A percentile compares a stretch with the other conserved stretches of the same genome.
phyloP scores from a whole-genome alignment of 2,888 invertebrate species.

The Hydriomena furcata region DNA sequence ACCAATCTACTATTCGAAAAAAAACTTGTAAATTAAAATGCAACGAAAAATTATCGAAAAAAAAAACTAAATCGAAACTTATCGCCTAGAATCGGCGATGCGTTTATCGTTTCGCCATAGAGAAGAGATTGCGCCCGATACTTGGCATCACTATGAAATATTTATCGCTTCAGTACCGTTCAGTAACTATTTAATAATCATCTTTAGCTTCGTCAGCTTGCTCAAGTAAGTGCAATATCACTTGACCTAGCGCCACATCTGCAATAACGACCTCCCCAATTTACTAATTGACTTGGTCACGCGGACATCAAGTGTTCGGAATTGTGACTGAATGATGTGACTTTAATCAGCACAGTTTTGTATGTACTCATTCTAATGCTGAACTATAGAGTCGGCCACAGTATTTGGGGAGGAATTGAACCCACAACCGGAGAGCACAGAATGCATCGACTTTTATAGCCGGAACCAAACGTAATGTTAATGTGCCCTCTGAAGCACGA shows the following conservation, averaged over 20 bases:
- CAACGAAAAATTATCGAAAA: too few species aligned
- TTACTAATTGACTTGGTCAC: slow-evolving; percentile 24
- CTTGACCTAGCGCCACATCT: slow-evolving; percentile 27
- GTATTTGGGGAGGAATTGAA: too few species aligned
- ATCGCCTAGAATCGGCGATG: neutral
- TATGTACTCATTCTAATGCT: neutral
- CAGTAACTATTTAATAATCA: neutral
- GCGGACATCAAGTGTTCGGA: slow-evolving; percentile 17
- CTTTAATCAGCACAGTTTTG: slow-evolving; percentile 10
- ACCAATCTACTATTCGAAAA: too few species aligned
- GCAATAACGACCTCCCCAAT: slow-evolving; percentile 24
- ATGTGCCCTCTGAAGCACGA: too few species aligned
- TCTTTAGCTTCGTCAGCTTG: slow-evolving; percentile 5
- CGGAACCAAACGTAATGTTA: too few species aligned
- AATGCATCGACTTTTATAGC: too few species aligned
- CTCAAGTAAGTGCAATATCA: slow-evolving; percentile 19
- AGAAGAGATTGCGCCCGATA: neutral
- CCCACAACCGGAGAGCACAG: too few species aligned
- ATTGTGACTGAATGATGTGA: slow-evolving; percentile 9
- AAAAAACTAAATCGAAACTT: neutral
- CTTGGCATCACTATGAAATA: neutral
- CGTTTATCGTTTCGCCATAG: slow-evolving; percentile 1
- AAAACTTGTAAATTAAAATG: too few species aligned
- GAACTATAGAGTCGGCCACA: neutral
- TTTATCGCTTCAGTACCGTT: neutral